These are phyloP conservation scores for Pipistrellus nathusii DNA, from an alignment of 2,797 vertebrate genomes.

Conservation along the genomic window DNA sequence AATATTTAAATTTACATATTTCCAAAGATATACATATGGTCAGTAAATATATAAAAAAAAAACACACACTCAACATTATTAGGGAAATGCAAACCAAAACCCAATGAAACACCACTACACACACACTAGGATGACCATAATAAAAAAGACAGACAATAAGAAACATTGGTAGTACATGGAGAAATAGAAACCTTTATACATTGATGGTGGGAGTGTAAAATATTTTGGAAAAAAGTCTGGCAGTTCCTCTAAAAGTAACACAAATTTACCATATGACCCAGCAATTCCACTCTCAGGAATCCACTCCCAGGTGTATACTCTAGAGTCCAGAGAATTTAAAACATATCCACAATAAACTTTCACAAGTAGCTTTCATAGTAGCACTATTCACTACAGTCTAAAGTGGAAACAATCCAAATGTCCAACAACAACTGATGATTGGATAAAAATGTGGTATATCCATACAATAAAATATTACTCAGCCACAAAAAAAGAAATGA, in stretches of 20 bases:
- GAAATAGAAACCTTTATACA: background rate
- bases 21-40: background rate
- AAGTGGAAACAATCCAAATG: background rate
- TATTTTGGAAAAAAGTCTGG: background rate
- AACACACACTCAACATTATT: background rate
- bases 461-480: background rate
- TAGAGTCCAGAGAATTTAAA: slow-evolving; percentile 16
- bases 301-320: background rate
- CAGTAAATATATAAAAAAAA: background rate
- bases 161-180: background rate
- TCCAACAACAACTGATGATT: background rate
- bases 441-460: background rate
- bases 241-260: background rate
- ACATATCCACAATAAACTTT: background rate
- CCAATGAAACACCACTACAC: background rate
- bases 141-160: background rate
- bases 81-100: background rate
- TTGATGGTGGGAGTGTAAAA: background rate
- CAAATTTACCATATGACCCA: background rate
- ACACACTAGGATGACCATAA: background rate
- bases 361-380: background rate
- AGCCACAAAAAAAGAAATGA: background rate
- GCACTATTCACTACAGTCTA: background rate
- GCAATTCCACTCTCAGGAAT: background rate
- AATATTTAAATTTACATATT: background rate